Base-by-base conservation (phyloP, 2,797 vertebrate genomes). In the Onychomys leucogaster region DNA sequence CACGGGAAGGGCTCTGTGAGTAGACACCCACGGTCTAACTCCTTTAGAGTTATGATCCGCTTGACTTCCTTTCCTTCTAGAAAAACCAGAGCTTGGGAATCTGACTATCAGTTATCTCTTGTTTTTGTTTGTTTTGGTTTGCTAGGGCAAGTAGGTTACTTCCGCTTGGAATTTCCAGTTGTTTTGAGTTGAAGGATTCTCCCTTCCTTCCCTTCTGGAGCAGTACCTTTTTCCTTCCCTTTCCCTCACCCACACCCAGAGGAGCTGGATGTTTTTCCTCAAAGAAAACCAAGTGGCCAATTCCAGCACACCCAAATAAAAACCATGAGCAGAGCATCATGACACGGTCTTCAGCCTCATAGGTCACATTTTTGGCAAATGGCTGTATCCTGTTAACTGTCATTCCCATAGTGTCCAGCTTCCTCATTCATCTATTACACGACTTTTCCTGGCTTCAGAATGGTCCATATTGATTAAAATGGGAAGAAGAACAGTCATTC, bases 341-440 rank as follows among this genome's bases (percentile, higher is more conserved):
- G 89, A 91, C 76, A 87, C 21, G 76, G 57, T 84, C 37, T 88
- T 86, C 32, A 91, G 61, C 87, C 69, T 67, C 46, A 14, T 1
- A 52, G 95, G 87, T 91, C 95, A 52, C 59, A 89, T 85, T 97
- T 96, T 91, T 95, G 95, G 94, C 92, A 85, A 89, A 91, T 69
- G 37, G 52, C 76, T 76, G 19, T 71, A 59, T 96, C 76, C 81
- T 34, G 23, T 84, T 88, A 73, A 94, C 59, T 63, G 13, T 81
- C 75, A 92, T 95, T 95, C 96, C 90, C 80, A 81, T 83, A 52
- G 55, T 77, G 71, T 41, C 34, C 6, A 0, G 49, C 93, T 93
- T 94, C 76, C 65, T 90, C 91, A 65, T 32, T 86, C 80, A 43
- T 61, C 59, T 7, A 25, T 86, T 16, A n/a, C 75, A 46, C 43